Evolutionary conservation across 1,140 invertebrate genomes (phyloP).

Genomic region (Nilaparvata lugens): DNA sequence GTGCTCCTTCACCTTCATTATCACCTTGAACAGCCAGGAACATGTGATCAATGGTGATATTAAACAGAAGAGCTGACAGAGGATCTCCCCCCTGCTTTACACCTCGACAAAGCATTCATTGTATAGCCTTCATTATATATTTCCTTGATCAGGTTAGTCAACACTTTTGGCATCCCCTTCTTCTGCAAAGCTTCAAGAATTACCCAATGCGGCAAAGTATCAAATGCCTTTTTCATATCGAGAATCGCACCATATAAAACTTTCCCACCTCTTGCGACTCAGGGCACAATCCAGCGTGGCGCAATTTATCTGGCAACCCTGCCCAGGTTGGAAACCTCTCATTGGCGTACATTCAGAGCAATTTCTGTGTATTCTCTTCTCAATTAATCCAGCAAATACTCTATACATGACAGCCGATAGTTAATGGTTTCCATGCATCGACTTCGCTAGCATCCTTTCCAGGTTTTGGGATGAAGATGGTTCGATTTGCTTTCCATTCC

Average conservation of each 20-base stretch:
- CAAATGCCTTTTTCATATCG: constrained; percentile 21
- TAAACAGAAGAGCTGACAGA: too few relatives aligned
- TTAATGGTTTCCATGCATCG: constrained; percentile 24
- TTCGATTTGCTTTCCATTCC: constrained; percentile 23
- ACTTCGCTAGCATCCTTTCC: constrained; percentile 15
- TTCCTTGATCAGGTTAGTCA: too few relatives aligned
- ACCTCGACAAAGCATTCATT: too few relatives aligned
- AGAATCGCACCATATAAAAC: background rate
- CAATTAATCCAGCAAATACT: constrained; percentile 17
- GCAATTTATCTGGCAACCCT: constrained; percentile 20
- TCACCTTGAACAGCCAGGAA: too few relatives aligned
- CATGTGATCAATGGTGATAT: too few relatives aligned
- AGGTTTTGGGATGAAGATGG: constrained; percentile 26
- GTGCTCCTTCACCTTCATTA: too few relatives aligned
- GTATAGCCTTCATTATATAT: too few relatives aligned
- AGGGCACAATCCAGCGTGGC: constrained; percentile 16
- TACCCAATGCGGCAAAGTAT: constrained; percentile 33
- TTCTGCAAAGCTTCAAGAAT: background rate
- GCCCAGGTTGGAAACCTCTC: constrained; percentile 22
- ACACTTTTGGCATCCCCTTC: background rate
- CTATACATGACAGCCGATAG: constrained; percentile 18
- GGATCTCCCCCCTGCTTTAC: too few relatives aligned
- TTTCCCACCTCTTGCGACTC: constrained; percentile 7
- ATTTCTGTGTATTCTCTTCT: constrained; percentile 4
- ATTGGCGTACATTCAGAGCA: constrained; percentile 10